Percentiles rank a stretch among this genome's conserved stretches.
phyloP scores from a whole-genome alignment of 1,140 invertebrate species.

The Formica exsecta region DNA sequence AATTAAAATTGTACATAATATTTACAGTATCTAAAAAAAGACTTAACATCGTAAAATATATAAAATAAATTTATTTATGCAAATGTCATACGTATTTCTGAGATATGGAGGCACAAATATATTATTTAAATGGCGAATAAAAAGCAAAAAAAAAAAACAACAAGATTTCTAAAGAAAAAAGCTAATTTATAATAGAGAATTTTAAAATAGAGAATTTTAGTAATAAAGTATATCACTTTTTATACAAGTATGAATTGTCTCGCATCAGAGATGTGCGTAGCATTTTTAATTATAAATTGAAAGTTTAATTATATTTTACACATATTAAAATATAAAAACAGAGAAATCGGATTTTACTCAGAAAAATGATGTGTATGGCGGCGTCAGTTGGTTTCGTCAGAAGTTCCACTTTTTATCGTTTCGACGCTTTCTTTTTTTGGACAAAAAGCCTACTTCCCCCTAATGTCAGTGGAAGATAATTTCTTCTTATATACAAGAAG shows the following conservation, averaged over 20 bases:
- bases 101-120: background rate
- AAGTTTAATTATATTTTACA: constrained; percentile 26
- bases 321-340: constrained; percentile 17
- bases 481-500: constrained; percentile 32
- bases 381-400: background rate
- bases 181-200: background rate
- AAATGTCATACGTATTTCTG: background rate
- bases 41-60: background rate
- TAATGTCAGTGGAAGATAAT: background rate
- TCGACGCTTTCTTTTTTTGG: background rate
- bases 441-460: background rate
- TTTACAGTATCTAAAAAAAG: background rate
- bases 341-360: background rate
- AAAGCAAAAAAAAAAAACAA: background rate
- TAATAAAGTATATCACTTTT: background rate
- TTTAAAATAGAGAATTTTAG: constrained; percentile 8
- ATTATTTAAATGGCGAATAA: background rate
- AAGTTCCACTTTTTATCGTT: background rate
- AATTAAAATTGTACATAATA: background rate
- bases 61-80: background rate
- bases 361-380: constrained; percentile 14
- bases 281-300: constrained; percentile 30
- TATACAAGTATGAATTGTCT: background rate
- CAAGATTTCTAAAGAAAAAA: constrained; percentile 2
- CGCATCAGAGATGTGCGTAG: background rate